phyloP scores from a whole-genome alignment of 2,888 invertebrate genomes.

The Hyppa rectilinea region DNA sequence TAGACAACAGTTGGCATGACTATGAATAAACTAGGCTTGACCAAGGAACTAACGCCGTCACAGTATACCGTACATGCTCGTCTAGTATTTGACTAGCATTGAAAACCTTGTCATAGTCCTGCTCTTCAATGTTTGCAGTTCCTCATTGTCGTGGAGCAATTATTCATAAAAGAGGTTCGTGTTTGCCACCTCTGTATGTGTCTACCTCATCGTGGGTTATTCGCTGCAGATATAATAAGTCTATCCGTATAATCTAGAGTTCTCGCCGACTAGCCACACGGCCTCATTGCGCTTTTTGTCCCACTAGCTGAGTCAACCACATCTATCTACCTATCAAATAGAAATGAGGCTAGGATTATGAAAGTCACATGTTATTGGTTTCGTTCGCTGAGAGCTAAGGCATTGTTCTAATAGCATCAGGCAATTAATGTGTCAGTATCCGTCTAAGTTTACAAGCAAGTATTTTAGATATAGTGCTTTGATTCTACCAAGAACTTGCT shows the following conservation, averaged over 20 bases:
- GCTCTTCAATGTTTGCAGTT: background rate
- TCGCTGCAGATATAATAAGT: slow-evolving; percentile 4
- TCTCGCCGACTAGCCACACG: slow-evolving; percentile 46
- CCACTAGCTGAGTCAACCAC: slow-evolving; percentile 31
- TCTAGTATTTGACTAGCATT: slow-evolving; percentile 6
- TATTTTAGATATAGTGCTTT: slow-evolving; percentile 47
- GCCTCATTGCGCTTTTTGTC: slow-evolving; percentile 56
- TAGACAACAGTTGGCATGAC: background rate
- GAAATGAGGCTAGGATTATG: slow-evolving; percentile 59
- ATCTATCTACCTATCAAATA: slow-evolving; percentile 50
- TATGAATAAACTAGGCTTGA: background rate
- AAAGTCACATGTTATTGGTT: slow-evolving; percentile 57
- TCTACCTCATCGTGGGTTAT: background rate
- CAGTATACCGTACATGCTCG: background rate
- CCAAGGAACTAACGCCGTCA: background rate
- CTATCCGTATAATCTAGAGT: slow-evolving; percentile 20
- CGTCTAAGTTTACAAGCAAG: slow-evolving; percentile 36
- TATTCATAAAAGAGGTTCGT: background rate
- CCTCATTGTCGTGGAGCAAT: no score
- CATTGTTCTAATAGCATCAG: slow-evolving; percentile 47
- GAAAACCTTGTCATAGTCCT: background rate
- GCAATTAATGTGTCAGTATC: slow-evolving; percentile 57
- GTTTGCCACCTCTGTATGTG: background rate
- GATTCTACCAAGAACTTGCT: slow-evolving; percentile 34
- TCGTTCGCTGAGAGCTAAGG: slow-evolving; percentile 41